phyloP scores from a whole-genome alignment of 2,797 vertebrate species.

The Tragelaphus oryx region DNA sequence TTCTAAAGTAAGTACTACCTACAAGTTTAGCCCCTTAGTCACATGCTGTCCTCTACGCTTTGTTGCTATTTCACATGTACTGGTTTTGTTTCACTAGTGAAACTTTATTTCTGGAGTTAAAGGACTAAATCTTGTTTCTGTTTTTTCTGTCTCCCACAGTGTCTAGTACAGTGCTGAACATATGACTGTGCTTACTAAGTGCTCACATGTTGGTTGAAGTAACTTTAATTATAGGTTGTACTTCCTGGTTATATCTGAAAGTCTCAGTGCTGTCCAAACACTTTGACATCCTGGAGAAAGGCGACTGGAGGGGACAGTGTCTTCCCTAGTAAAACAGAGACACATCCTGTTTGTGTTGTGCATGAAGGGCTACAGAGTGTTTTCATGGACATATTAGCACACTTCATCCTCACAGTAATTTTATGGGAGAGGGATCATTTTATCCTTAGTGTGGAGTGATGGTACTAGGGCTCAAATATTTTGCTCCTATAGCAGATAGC shows the following conservation, averaged over 20 bases:
- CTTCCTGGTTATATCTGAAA: background rate
- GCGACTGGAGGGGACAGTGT: background rate
- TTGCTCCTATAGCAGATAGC: background rate
- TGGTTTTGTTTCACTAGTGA: background rate
- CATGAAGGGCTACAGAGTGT: background rate
- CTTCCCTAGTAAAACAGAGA: background rate
- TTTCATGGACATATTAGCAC: background rate
- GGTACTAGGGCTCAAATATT: background rate
- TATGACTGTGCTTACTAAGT: background rate
- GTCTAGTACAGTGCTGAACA: background rate
- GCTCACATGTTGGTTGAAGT: background rate
- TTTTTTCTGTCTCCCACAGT: background rate
- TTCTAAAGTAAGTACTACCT: background rate
- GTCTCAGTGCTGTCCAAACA: background rate
- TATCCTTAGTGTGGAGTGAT: background rate
- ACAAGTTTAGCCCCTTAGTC: background rate
- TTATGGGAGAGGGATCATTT: background rate
- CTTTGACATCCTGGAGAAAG: background rate
- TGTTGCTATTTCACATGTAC: background rate
- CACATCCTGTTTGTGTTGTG: background rate
- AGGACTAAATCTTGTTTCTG: background rate
- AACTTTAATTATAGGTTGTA: background rate
- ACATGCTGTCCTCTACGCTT: fast-evolving
- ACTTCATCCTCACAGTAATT: background rate
- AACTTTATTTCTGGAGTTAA: background rate